These are phyloP conservation scores for Brenthis hecate DNA, from an alignment of 2,888 invertebrate species.

Conservation along the genomic window DNA sequence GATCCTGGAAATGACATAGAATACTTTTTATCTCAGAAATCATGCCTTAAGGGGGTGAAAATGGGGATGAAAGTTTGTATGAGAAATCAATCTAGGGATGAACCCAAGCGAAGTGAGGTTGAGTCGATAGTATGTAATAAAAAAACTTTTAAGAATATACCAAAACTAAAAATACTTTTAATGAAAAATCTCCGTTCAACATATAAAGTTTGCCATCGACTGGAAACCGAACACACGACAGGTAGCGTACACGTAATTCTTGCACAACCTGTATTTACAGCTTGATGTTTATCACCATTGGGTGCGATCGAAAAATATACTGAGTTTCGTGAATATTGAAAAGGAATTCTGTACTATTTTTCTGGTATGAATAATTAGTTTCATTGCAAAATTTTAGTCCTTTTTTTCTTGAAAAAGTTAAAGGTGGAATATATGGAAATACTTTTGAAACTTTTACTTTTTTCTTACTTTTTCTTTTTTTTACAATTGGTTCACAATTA, in stretches of 20 bases:
- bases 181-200: background rate
- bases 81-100: no score
- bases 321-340: slow-evolving; percentile 7
- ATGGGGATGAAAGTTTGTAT: no score
- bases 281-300: slow-evolving; percentile 16
- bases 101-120: no score
- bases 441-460: no score
- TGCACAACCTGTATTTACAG: slow-evolving; percentile 19
- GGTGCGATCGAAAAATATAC: slow-evolving; percentile 18
- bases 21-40: no score
- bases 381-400: background rate
- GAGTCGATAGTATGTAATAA: no score
- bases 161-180: background rate
- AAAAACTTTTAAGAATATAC: background rate
- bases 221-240: slow-evolving; percentile 12
- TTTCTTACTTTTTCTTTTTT: no score
- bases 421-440: no score
- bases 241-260: slow-evolving; percentile 16
- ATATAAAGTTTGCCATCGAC: slow-evolving; percentile 4
- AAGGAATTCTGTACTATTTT: slow-evolving; percentile 1
- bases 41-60: no score
- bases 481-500: no score
- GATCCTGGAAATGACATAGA: no score
- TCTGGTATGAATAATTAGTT: background rate
- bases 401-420: no score